Conservation (phyloP, 2,797 vertebrate genomes). For the Halcyon badia region DNA sequence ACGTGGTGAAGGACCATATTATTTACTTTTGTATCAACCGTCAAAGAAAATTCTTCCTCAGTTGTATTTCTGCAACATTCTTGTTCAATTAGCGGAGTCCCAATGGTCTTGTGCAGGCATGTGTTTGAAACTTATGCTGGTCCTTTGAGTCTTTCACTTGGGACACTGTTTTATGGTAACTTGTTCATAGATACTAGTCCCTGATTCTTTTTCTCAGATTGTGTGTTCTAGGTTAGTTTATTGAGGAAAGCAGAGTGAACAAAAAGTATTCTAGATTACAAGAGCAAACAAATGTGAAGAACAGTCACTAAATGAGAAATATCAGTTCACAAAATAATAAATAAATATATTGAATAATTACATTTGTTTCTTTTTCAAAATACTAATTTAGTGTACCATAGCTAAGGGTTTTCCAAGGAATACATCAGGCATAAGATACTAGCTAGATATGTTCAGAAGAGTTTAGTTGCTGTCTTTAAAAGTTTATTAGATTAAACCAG, state of each 20-base stretch:
- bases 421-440: background rate
- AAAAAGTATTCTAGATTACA: background rate
- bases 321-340: background rate
- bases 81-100: background rate
- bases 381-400: background rate
- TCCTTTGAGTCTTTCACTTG: background rate
- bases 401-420: background rate
- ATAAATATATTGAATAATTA: background rate
- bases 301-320: background rate
- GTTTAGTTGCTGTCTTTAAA: background rate
- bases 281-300: background rate
- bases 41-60: background rate
- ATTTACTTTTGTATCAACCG: background rate
- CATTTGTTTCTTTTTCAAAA: background rate
- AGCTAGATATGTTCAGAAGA: background rate
- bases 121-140: background rate
- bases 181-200: background rate
- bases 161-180: background rate
- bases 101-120: background rate
- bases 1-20: background rate
- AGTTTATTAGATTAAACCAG: background rate
- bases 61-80: background rate
- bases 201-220: background rate
- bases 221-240: background rate
- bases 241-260: background rate